Evolutionary conservation across 2,888 invertebrate species (phyloP).

Genomic region (Conus canariensis): DNA sequence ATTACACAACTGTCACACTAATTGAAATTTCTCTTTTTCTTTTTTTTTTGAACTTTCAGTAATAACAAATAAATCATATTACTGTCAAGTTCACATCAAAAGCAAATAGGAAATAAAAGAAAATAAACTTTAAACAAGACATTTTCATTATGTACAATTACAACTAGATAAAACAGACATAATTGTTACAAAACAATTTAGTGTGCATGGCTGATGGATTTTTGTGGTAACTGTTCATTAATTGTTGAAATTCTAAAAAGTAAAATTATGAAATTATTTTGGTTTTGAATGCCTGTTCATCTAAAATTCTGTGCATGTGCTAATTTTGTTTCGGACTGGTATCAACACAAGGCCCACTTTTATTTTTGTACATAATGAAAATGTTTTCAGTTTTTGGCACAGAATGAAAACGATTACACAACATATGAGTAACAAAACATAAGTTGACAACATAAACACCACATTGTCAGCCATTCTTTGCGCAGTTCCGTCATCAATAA

Average conservation of each 20-base stretch:
- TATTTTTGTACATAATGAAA: conserved; percentile 51
- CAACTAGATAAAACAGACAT: conserved; percentile 19
- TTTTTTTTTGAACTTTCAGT: no score
- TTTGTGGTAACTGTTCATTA: not conserved
- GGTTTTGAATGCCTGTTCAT: not conserved
- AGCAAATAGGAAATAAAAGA: conserved; percentile 23
- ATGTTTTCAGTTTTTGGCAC: conserved; percentile 43
- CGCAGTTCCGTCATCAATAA: not conserved
- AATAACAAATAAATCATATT: not conserved
- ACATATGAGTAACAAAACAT: conserved; percentile 15
- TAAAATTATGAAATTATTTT: not conserved
- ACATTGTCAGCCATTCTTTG: conserved; percentile 37
- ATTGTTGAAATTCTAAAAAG: not conserved
- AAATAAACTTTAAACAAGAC: not conserved
- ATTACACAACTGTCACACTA: no score
- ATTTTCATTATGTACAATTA: conserved; percentile 45
- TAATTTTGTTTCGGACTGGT: conserved; percentile 37
- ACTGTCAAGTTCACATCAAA: conserved; percentile 11
- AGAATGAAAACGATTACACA: conserved; percentile 1
- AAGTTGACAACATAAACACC: conserved; percentile 36
- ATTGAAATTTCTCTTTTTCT: no score
- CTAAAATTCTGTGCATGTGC: not conserved
- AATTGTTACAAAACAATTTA: not conserved
- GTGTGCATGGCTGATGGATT: conserved; percentile 19
- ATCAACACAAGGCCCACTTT: conserved; percentile 53